A percentile compares a stretch with the other conserved stretches of the same genome.
Evolutionary conservation across 2,113 vertebrate species (phyloP).

Genomic region (Hemiscyllium ocellatum): DNA sequence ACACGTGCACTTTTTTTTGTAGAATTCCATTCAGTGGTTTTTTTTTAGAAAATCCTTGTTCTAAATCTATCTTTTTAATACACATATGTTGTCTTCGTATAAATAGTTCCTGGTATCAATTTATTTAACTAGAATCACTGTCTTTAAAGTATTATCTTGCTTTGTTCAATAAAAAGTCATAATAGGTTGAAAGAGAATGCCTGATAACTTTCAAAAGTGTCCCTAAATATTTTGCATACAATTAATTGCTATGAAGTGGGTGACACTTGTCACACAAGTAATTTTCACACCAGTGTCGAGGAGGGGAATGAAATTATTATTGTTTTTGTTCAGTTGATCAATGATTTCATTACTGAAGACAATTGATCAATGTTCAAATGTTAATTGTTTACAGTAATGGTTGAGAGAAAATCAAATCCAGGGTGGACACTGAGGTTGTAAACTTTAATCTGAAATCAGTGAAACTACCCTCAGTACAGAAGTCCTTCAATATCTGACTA

Average conservation of each 20-base stretch:
- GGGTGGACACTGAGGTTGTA: neutral
- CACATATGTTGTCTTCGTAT: neutral
- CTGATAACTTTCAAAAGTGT: neutral
- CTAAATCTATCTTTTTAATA: neutral
- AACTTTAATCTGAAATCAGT: neutral
- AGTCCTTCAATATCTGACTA: neutral
- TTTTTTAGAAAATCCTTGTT: neutral
- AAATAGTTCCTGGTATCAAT: neutral
- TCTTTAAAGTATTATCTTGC: neutral
- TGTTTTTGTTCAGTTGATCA: too few relatives aligned
- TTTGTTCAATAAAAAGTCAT: neutral
- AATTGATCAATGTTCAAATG: too few relatives aligned
- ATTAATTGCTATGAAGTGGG: neutral
- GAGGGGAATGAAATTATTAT: neutral
- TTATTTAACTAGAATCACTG: neutral
- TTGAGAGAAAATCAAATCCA: neutral
- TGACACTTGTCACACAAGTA: neutral
- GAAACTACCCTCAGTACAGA: neutral
- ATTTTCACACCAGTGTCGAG: neutral
- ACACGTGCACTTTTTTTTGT: neutral
- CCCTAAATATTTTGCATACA: neutral
- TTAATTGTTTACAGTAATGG: neutral
- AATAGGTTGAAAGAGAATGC: neutral
- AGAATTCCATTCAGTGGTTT: neutral
- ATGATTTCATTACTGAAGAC: too few relatives aligned